Percentiles rank a stretch among this genome's conserved stretches.
These are phyloP conservation scores for Oscheius sp. DNA, from an alignment of 2,888 invertebrate species.

Conservation along the genomic window DNA sequence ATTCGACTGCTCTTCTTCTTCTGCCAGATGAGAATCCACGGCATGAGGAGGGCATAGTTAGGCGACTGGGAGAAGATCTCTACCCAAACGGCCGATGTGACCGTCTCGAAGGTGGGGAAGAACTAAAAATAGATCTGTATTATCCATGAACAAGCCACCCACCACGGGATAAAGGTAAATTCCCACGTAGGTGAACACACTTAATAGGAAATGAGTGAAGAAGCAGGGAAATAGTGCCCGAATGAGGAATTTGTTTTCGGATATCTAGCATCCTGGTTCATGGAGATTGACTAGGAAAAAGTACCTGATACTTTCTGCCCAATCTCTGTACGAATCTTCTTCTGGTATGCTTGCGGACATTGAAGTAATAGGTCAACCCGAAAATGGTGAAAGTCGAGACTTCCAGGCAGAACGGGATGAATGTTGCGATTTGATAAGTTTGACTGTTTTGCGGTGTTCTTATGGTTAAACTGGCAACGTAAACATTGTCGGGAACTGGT, in stretches of 20 bases:
- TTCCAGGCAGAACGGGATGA: conserved; percentile 21
- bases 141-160: neutral
- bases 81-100: conserved; percentile 14
- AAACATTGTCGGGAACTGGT: conserved; percentile 4
- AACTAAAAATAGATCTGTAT: neutral
- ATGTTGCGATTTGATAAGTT: conserved; percentile 19
- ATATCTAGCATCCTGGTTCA: conserved; percentile 7
- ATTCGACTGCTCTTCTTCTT: conserved; percentile 13
- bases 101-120: conserved; percentile 15
- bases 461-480: conserved; percentile 23
- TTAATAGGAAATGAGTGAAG: conserved; percentile 11
- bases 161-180: conserved; percentile 24
- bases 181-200: conserved; percentile 13
- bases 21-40: conserved; percentile 23
- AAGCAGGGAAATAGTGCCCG: conserved; percentile 14
- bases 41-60: conserved; percentile 11
- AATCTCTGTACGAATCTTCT: neutral
- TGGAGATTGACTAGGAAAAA: neutral
- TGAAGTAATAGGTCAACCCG: conserved; percentile 16
- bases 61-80: conserved; percentile 14
- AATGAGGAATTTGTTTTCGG: conserved; percentile 28
- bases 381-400: conserved; percentile 19
- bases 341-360: neutral
- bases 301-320: conserved; percentile 16
- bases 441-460: conserved; percentile 21